phyloP scores from a whole-genome alignment of 2,797 vertebrate genomes.

The Coilia nasus region DNA sequence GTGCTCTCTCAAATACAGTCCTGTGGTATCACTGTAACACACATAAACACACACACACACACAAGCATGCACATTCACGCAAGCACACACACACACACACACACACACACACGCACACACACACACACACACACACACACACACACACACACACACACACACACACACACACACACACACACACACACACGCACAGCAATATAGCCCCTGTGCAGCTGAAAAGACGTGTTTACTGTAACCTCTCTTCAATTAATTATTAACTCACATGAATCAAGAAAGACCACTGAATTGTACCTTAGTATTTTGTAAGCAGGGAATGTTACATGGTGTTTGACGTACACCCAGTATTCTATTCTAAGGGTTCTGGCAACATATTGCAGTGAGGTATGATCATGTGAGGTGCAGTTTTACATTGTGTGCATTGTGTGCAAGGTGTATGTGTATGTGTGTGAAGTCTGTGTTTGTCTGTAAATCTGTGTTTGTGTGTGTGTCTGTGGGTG shows the following conservation, averaged over 20 bases:
- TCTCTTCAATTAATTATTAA: constrained; percentile 58
- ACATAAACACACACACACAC: background rate
- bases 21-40: background rate
- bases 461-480: background rate
- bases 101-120: background rate
- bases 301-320: background rate
- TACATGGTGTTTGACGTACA: background rate
- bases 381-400: no score
- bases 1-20: background rate
- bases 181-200: constrained; percentile 53
- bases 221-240: constrained; percentile 76
- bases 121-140: background rate
- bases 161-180: background rate
- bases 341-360: background rate
- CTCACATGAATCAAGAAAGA: background rate
- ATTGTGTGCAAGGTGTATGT: background rate
- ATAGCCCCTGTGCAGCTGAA: constrained; percentile 62
- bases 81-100: constrained; percentile 76
- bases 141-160: background rate
- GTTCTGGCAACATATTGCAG: background rate
- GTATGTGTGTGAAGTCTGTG: constrained; percentile 35
- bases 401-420: background rate
- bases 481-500: background rate
- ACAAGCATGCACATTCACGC: constrained; percentile 45
- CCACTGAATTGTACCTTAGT: background rate